Conservation (phyloP, 1,140 invertebrate genomes). For the Drosophila sp. region DNA sequence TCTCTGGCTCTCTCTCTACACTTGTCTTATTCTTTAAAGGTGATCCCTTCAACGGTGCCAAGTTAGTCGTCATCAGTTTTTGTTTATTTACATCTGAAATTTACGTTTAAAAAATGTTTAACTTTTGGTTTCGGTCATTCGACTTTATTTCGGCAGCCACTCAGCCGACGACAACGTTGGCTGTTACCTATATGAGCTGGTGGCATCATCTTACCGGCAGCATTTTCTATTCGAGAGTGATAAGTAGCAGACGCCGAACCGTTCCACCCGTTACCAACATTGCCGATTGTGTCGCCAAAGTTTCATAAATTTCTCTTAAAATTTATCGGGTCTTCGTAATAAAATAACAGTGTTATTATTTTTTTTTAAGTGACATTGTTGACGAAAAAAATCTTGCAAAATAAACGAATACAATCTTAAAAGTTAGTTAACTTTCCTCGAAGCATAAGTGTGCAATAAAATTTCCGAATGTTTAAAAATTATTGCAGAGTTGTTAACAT, state of each 20-base stretch:
- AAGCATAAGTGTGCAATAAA: too few species aligned
- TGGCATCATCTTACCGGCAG: conserved; percentile 77
- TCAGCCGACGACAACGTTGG: conserved; percentile 35
- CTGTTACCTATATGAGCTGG: conserved; percentile 80
- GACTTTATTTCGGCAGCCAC: conserved; percentile 34
- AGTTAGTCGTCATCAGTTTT: conserved; percentile 1
- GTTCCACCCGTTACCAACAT: conserved; percentile 35
- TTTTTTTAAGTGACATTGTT: too few species aligned
- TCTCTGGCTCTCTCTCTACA: conserved; percentile 22
- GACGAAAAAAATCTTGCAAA: too few species aligned
- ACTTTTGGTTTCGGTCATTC: conserved; percentile 67
- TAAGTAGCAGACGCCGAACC: conserved; percentile 69
- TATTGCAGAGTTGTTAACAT: too few species aligned
- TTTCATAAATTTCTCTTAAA: neutral
- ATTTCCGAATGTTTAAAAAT: too few species aligned
- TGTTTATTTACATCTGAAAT: conserved; percentile 19
- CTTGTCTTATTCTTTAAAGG: conserved; percentile 28
- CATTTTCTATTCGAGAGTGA: conserved; percentile 81
- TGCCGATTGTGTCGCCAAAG: conserved; percentile 4
- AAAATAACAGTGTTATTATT: too few species aligned
- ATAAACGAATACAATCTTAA: too few species aligned
- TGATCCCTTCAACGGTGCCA: conserved; percentile 35
- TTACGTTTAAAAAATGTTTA: conserved; percentile 58
- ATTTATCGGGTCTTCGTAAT: too few species aligned
- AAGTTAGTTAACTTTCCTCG: too few species aligned